phyloP scores from a whole-genome alignment of 1,140 invertebrate species.

The Cotesia chilonis region DNA sequence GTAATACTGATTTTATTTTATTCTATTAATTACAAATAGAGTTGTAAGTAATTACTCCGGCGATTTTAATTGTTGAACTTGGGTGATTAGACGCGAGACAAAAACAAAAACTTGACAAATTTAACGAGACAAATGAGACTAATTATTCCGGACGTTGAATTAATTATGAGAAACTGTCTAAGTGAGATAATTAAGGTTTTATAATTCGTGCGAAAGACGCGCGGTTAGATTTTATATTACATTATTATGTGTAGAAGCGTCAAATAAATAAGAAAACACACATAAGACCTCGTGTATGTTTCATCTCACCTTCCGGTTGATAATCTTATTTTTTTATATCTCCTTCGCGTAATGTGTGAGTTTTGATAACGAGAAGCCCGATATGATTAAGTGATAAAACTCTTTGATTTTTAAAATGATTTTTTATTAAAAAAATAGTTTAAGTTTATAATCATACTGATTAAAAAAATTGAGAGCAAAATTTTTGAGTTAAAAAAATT shows the following conservation, averaged over 20 bases:
- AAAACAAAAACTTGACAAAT: slow-evolving; percentile 12
- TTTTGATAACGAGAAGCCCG: background rate
- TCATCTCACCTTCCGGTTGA: slow-evolving; percentile 30
- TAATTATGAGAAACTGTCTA: slow-evolving; percentile 19
- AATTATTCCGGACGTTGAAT: slow-evolving; percentile 34
- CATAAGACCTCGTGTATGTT: background rate
- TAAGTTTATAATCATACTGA: too few species aligned
- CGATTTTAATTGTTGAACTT: too few species aligned
- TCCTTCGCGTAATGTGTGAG: background rate
- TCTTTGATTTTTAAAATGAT: too few species aligned
- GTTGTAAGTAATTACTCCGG: too few species aligned
- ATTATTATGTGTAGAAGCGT: too few species aligned
- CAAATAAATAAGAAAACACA: background rate
- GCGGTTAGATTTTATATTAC: background rate
- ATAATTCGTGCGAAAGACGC: slow-evolving; percentile 27
- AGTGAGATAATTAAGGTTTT: slow-evolving; percentile 5
- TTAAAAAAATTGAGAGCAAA: too few species aligned
- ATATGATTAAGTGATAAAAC: too few species aligned
- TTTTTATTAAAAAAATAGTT: too few species aligned
- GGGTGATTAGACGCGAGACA: too few species aligned
- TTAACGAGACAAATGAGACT: slow-evolving; percentile 28
- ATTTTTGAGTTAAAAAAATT: too few species aligned
- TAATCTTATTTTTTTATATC: slow-evolving; percentile 12
- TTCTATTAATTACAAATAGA: too few species aligned
- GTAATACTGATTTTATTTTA: slow-evolving; percentile 48